These are phyloP conservation scores for Hypocryptadius cinnamomeus DNA, from an alignment of 2,113 vertebrate species.

Conservation along the genomic window DNA sequence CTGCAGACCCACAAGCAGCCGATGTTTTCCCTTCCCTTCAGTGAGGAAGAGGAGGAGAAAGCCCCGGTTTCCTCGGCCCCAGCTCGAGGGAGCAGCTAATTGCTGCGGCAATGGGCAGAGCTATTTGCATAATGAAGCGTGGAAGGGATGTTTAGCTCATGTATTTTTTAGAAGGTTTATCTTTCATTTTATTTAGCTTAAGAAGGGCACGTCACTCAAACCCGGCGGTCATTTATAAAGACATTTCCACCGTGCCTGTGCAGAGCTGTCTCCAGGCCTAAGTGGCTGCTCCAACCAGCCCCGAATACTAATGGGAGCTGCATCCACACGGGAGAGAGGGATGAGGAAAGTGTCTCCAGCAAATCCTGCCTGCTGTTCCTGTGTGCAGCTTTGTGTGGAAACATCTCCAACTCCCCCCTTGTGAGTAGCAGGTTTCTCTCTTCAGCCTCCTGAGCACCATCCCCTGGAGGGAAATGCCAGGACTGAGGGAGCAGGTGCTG, in stretches of 20 bases:
- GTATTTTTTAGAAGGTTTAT: conserved; percentile 72
- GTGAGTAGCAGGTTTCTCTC: not conserved
- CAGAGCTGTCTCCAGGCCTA: conserved; percentile 65
- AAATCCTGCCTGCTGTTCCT: not conserved
- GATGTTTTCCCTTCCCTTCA: fast-evolving
- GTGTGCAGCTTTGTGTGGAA: fast-evolving
- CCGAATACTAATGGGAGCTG: conserved; percentile 53
- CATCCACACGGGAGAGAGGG: fast-evolving
- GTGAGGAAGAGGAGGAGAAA: not conserved
- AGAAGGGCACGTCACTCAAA: conserved; percentile 75
- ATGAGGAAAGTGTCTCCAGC: not conserved
- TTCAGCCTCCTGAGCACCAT: not conserved
- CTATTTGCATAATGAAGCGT: conserved; percentile 67
- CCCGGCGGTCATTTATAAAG: conserved; percentile 59
- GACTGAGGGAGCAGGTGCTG: not conserved
- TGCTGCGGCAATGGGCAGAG: conserved; percentile 20
- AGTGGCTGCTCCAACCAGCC: conserved; percentile 44
- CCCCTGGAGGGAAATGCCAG: not conserved
- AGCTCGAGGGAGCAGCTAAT: conserved; percentile 41
- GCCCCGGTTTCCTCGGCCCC: not conserved
- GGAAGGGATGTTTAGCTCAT: conserved; percentile 64
- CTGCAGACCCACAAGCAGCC: fast-evolving
- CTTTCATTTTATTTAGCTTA: conserved; percentile 68
- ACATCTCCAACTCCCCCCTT: not conserved
- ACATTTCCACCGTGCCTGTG: conserved; percentile 65